Percentiles rank a stretch among this genome's conserved stretches.
phyloP scores from a whole-genome alignment of 2,113 vertebrate genomes.

The Suricata suricatta region DNA sequence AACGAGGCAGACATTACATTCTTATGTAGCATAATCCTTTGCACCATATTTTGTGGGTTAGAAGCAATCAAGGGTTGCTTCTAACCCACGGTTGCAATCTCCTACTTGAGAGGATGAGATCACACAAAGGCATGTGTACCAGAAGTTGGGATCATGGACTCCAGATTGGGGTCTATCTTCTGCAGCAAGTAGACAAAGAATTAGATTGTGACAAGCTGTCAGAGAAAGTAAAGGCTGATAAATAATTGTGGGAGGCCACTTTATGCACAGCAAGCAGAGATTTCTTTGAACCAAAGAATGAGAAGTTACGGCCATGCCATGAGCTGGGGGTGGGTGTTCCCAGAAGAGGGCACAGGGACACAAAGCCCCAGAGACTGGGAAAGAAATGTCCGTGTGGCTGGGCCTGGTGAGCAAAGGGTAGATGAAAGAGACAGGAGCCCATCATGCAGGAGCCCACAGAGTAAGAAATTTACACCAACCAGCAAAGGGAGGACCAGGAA shows the following conservation, averaged over 20 bases:
- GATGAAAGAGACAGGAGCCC: not conserved
- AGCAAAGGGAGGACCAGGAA: not conserved
- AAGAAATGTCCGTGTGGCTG: not conserved
- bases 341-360: not conserved
- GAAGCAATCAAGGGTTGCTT: not conserved
- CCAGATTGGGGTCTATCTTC: not conserved
- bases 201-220: not conserved
- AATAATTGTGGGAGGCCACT: not conserved
- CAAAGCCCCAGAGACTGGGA: not conserved
- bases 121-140: not conserved
- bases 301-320: not conserved
- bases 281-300: not conserved
- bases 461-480: not conserved
- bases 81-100: not conserved
- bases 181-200: not conserved
- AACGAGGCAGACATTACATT: not conserved
- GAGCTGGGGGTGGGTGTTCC: not conserved
- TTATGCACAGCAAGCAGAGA: not conserved
- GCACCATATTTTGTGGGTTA: not conserved
- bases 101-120: not conserved
- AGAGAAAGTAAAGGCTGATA: not conserved
- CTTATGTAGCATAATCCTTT: not conserved
- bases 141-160: not conserved
- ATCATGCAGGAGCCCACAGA: not conserved
- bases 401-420: not conserved